Percentiles rank a stretch among this genome's conserved stretches.
Conservation (phyloP, 2,888 invertebrate genomes). For the Autographa gamma region DNA sequence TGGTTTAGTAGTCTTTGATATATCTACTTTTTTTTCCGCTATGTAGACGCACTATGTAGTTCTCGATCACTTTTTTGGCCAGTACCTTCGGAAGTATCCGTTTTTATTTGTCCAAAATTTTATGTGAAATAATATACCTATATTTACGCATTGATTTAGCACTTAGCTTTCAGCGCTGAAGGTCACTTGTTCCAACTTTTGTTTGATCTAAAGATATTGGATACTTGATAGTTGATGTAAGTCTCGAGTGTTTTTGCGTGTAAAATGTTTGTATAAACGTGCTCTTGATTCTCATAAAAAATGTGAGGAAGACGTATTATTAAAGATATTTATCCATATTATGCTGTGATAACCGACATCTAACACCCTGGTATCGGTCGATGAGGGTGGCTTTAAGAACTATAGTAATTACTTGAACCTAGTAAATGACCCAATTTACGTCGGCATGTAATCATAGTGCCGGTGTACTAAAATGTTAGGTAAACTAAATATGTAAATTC, state of each 20-base stretch:
- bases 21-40: no score
- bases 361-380: no score
- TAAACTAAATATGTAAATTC: no score
- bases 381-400: no score
- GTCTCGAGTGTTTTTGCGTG: constrained; percentile 2
- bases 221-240: background rate
- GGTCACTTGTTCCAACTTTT: constrained; percentile 2
- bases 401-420: no score
- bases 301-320: background rate
- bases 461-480: no score
- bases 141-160: constrained; percentile 2
- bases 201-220: constrained; percentile 4
- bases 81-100: background rate
- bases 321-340: background rate
- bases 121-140: background rate
- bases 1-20: no score
- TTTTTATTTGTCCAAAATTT: background rate
- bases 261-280: constrained; percentile 1
- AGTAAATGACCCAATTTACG: no score
- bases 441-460: no score
- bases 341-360: background rate
- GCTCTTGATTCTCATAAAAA: no score
- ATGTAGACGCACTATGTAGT: no score
- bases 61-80: background rate
- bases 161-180: constrained; percentile 4